A percentile compares a stretch with the other conserved stretches of the same genome.
Evolutionary conservation across 2,888 invertebrate genomes (phyloP).

Genomic region (Macrosoma leucophasiata): DNA sequence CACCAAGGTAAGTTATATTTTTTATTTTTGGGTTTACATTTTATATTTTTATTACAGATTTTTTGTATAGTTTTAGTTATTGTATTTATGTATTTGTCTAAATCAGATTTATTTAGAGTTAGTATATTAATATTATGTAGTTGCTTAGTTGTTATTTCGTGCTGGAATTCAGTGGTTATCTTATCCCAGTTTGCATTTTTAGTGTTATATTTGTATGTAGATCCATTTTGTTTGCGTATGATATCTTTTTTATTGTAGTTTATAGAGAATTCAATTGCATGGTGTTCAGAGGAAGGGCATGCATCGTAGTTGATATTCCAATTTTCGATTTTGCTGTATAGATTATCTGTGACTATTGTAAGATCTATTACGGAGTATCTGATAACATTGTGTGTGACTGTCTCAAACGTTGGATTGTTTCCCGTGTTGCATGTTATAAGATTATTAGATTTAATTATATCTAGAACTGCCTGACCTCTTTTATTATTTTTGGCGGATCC

Average conservation of each 20-base stretch:
- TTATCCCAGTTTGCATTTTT: neutral
- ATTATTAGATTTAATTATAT: neutral
- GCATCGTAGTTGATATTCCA: no score
- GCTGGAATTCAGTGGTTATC: neutral
- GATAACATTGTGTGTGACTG: neutral
- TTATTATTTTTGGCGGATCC: neutral
- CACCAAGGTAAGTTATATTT: no score
- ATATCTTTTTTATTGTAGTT: neutral
- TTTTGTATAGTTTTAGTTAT: no score
- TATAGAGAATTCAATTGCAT: neutral
- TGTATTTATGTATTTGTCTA: neutral
- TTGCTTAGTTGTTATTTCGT: neutral
- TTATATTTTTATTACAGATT: no score
- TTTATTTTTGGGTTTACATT: neutral
- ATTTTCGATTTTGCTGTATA: neutral
- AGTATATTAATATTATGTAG: neutral
- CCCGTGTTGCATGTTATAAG: neutral
- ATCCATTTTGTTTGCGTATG: neutral
- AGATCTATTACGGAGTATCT: constrained; percentile 1
- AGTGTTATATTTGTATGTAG: neutral
- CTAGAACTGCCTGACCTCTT: neutral
- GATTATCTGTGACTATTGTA: neutral
- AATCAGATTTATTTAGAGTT: neutral
- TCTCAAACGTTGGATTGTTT: constrained; percentile 1
- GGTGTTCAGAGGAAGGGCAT: no score